phyloP scores from a whole-genome alignment of 2,113 vertebrate genomes.

The Macrotis lagotis region DNA sequence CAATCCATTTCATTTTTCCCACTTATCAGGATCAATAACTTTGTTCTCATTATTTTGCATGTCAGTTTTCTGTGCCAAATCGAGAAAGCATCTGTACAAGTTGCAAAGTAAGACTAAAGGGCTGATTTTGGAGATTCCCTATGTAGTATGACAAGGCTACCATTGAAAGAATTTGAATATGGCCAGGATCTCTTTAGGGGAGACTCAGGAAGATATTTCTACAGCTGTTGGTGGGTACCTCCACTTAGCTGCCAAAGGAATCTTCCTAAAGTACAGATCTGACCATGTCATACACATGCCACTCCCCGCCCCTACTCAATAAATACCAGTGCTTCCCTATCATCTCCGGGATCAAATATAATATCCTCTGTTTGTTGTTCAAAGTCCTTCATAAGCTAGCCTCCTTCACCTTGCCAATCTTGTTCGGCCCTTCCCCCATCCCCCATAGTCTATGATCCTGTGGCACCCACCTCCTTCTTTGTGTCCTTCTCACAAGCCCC shows the following conservation, averaged over 20 bases:
- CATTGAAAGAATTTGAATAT: background rate
- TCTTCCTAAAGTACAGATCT: background rate
- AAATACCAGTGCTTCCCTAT: background rate
- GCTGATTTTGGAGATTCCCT: background rate
- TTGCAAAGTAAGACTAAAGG: background rate
- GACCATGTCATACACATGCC: background rate
- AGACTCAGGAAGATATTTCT: background rate
- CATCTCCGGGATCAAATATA: background rate
- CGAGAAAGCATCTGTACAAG: background rate
- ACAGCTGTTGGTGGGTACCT: background rate
- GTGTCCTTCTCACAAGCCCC: background rate
- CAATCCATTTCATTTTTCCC: background rate
- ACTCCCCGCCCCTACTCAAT: background rate
- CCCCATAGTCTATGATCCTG: background rate
- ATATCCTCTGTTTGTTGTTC: background rate
- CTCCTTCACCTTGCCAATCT: background rate
- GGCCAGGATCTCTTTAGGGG: background rate
- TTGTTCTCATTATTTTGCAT: background rate
- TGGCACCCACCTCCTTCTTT: background rate
- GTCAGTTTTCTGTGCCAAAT: background rate
- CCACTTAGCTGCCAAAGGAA: background rate
- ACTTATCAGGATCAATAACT: background rate
- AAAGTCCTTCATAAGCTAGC: background rate
- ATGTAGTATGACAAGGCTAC: background rate
- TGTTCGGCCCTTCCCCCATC: background rate